These are phyloP conservation scores for Papilio helenus DNA, from an alignment of 1,140 invertebrate genomes.

Conservation along the genomic window DNA sequence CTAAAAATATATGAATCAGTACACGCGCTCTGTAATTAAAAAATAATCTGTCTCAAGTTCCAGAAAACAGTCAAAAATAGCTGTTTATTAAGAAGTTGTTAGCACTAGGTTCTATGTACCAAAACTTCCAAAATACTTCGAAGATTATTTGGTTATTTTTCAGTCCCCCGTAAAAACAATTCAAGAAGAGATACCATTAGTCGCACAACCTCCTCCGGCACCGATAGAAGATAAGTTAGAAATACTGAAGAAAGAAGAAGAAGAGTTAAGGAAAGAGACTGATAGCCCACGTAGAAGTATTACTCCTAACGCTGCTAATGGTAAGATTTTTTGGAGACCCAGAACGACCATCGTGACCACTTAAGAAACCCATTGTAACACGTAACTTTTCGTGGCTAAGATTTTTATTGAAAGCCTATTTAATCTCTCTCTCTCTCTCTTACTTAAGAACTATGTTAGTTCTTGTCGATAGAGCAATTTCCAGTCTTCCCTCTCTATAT, in stretches of 20 bases:
- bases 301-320: constrained; percentile 75
- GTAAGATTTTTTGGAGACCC: no score
- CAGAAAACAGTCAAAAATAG: no score
- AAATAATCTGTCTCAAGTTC: no score
- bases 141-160: constrained; percentile 36
- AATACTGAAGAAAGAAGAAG: constrained; percentile 66
- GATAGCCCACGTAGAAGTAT: constrained; percentile 77
- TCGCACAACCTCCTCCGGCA: constrained; percentile 48
- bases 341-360: neutral
- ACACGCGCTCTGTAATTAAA: no score
- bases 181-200: constrained; percentile 58
- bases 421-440: no score
- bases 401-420: no score
- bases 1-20: neutral
- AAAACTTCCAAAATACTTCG: neutral
- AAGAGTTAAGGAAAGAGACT: constrained; percentile 71
- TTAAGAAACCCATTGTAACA: neutral
- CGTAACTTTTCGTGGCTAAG: neutral
- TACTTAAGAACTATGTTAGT: no score
- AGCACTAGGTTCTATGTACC: no score
- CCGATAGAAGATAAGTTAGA: constrained; percentile 62
- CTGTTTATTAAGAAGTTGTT: no score
- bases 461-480: no score
- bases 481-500: no score
- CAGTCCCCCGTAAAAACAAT: constrained; percentile 65